Conservation (phyloP, 2,888 invertebrate genomes). For the Frankliniella fusca region DNA sequence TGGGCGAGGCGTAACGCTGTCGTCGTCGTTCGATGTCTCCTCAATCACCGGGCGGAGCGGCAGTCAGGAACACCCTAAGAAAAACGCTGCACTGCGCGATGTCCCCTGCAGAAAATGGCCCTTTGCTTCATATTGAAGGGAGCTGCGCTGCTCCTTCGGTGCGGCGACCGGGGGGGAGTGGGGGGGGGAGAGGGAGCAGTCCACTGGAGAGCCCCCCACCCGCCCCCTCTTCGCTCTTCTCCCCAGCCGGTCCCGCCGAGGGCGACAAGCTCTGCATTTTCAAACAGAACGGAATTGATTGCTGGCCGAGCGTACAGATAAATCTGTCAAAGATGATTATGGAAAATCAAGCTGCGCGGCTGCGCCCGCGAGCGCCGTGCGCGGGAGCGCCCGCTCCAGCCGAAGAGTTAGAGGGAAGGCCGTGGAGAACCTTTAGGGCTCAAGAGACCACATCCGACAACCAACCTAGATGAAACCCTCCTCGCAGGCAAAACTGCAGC, state of each 20-base stretch:
- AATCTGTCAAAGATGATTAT: constrained; percentile 12
- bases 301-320: not conserved
- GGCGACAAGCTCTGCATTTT: constrained; percentile 12
- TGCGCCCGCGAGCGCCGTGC: not conserved
- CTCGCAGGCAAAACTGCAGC: too few species aligned
- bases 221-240: not conserved
- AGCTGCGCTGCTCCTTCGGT: not conserved
- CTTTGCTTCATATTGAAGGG: not conserved
- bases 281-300: constrained; percentile 12
- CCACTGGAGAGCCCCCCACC: too few species aligned
- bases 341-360: not conserved
- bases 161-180: not conserved
- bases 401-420: too few species aligned
- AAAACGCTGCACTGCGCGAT: not conserved
- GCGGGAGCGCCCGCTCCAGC: not conserved
- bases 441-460: too few species aligned
- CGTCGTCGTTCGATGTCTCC: not conserved
- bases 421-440: too few species aligned
- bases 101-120: not conserved
- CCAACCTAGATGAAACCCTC: too few species aligned
- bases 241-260: not conserved
- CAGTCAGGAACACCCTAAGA: too few species aligned
- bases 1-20: too few species aligned
- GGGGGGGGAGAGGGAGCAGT: not conserved
- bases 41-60: not conserved